Base-by-base conservation (phyloP, 1,140 invertebrate species). In the Platorchestia sp. region DNA sequence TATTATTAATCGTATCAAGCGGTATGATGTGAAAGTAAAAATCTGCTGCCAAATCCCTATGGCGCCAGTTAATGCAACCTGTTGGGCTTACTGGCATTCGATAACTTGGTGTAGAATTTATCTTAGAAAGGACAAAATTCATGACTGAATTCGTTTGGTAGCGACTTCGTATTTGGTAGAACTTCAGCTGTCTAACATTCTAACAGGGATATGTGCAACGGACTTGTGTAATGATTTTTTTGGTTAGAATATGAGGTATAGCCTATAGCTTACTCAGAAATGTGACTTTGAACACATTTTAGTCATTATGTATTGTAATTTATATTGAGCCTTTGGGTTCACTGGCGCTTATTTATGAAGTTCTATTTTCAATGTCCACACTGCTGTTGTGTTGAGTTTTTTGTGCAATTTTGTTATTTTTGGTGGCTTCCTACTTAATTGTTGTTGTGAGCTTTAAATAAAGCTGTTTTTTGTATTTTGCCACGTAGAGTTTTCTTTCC, bases 401-500 rank as follows among this genome's bases (percentile, higher is more conserved):
- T 10, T 19, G 59, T 10, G 59, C 59, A 75, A 75, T 75, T 75
- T 27, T 75, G 59, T 75, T 75, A 75, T 75, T 75, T 10, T 75
- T 1, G 1, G 10, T 22, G 59, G 10, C 59, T 75, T 10, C 59
- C 10, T 75, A 3, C 59, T 75, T 75, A 22, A 36, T 75, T 75
- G 27, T 27, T 75, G 59, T 75, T 75, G 10, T 75, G 59, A 75
- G 59, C 59, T 10, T 75, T 75, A 43, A 90, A 90, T 90, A 90
- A 90, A 90, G 87, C 87, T 90, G 42, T 90, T 90, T 90, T 90
- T 90, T 90, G 87, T 90, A 90, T 90, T 90, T 90, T 90, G 87
- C 42, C 44, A 43, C 10, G 44, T 36, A 22, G 87, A 42, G 19
- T 90, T 90, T 90, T 90, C 59, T 90, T 90, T 42, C 44, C 7